Conservation (phyloP, 2,113 vertebrate genomes). For the Phalacrocorax pelagicus region DNA sequence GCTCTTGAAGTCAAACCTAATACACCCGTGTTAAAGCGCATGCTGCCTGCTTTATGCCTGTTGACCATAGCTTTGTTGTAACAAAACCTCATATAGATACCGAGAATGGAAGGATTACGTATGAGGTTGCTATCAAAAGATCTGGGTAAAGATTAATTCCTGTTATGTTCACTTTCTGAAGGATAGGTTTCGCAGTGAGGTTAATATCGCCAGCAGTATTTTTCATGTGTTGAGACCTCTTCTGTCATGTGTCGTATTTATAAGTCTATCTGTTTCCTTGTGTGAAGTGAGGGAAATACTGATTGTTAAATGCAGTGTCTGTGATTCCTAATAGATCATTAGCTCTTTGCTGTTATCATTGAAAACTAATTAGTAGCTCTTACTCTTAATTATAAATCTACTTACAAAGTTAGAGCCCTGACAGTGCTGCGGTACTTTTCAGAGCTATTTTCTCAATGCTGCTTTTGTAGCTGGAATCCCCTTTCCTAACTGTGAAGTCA, state of each 20-base stretch:
- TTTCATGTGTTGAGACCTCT: background rate
- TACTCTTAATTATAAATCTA: background rate
- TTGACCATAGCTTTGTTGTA: background rate
- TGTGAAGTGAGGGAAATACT: background rate
- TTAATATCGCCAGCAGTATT: background rate
- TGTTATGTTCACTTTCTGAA: background rate
- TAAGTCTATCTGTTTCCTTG: background rate
- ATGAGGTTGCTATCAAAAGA: background rate
- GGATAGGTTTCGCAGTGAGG: background rate
- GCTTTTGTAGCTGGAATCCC: background rate
- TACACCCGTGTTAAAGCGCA: accelerated
- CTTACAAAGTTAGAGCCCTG: background rate
- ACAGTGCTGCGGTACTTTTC: background rate
- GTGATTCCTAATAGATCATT: background rate
- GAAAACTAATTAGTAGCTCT: background rate
- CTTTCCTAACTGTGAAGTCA: background rate
- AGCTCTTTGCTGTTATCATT: background rate
- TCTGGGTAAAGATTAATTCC: background rate
- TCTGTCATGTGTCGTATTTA: background rate
- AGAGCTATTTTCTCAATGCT: background rate
- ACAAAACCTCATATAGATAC: background rate
- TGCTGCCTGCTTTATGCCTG: background rate
- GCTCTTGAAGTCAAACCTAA: background rate
- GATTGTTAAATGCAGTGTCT: background rate
- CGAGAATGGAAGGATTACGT: accelerated